Evolutionary conservation across 2,888 invertebrate genomes (phyloP), one percentile per base, ranked within the genome.

Genomic region (Tetheella fluctuosa): DNA sequence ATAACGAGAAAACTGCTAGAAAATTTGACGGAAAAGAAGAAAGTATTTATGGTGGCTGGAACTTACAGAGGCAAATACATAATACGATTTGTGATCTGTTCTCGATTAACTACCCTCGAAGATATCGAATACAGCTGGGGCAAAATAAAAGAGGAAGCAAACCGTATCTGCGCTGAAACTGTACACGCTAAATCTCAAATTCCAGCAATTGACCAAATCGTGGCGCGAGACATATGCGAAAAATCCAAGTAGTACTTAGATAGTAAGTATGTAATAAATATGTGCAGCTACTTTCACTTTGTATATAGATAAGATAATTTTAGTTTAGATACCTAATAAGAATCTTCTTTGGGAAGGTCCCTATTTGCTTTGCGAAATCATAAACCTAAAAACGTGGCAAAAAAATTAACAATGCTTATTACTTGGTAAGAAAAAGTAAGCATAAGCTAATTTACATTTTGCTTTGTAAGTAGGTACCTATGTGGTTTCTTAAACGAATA

Each of bases 11-110:
- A 93, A 54, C 87, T 99, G 34, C 81, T 98, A 57, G 95, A 96
- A 60, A 94, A 94, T 59, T 91, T 99, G 55, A 96, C 95, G 67
- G 95, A 95, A 42, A 94, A 96, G 61, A 97, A 96, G 74, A 95
- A 96, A 67, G 95, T 99, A 60, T 98, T 96, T 79, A 94, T 98
- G 82, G 96, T 97, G 52, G 96, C 97, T 5, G 96, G 97, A 2
- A 95, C 94, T 54, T 95, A 95, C 69, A 94, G 94, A 30, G 95
- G 94, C 0, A 94, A 94, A 61, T 95, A 95, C 74, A 95, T 98
- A 54, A 94, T 98, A 34, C 94, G 99, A 54, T 97, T 98, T 79
- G 97, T 96, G 0, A 91, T 98, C 0, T 97, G 98, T 81, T 97
- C 97, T 55, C 93, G 96, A 60, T 86, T 95, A 42, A 96, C 96